Evolutionary conservation across 2,888 invertebrate genomes (phyloP).

Genomic region (Drosophila atroscutellata): DNA sequence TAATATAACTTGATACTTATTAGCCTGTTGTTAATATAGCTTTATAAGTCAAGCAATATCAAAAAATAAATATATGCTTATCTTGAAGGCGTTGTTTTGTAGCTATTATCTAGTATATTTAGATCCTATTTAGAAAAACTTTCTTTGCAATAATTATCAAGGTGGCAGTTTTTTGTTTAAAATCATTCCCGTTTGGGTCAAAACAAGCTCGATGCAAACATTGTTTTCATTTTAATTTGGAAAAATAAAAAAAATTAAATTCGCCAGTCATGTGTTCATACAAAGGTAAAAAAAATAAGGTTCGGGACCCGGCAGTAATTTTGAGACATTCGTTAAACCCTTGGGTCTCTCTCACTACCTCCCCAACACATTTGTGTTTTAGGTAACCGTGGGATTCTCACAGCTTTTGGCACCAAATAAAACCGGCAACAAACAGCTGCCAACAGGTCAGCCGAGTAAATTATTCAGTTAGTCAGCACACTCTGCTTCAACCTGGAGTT

Average conservation of each 20-base stretch:
- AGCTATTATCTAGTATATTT: neutral
- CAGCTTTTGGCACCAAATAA: slow-evolving; percentile 26
- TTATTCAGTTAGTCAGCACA: slow-evolving; percentile 53
- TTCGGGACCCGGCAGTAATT: neutral
- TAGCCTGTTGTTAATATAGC: neutral
- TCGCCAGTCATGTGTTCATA: neutral
- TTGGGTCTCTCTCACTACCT: neutral
- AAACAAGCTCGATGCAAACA: neutral
- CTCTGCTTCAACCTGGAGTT: slow-evolving; percentile 12
- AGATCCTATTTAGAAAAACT: neutral
- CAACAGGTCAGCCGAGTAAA: slow-evolving; percentile 61
- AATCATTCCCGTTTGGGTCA: neutral
- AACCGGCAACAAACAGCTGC: slow-evolving; percentile 36
- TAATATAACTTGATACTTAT: neutral
- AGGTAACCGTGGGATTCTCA: neutral
- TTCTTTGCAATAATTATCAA: neutral
- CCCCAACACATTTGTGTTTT: neutral
- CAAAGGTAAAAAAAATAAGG: neutral
- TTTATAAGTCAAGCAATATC: neutral
- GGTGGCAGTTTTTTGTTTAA: neutral
- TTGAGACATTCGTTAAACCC: neutral
- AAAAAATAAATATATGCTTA: neutral
- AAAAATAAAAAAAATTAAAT: neutral
- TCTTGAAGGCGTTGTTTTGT: neutral
- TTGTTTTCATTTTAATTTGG: neutral